A percentile compares a stretch with the other conserved stretches of the same genome.
Evolutionary conservation across 2,113 vertebrate genomes (phyloP).

Genomic region (Cheirogaleus medius): DNA sequence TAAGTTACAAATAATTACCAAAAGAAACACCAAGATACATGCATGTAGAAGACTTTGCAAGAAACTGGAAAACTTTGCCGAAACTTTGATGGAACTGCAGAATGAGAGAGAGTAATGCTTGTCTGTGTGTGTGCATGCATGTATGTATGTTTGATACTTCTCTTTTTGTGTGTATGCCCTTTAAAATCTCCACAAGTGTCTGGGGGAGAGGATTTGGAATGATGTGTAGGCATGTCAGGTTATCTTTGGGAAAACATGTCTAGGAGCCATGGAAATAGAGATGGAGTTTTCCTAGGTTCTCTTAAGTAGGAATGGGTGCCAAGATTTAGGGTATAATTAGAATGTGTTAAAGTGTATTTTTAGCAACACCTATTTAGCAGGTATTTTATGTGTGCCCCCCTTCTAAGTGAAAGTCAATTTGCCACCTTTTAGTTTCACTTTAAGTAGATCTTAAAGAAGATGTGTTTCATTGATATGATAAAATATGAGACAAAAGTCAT

Average conservation of each 20-base stretch:
- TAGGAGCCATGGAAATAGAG: not conserved
- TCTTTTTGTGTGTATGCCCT: not conserved
- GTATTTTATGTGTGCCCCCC: not conserved
- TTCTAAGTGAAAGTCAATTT: not conserved
- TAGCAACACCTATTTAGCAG: constrained; percentile 1
- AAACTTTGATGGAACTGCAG: not conserved
- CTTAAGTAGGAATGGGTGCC: constrained; percentile 46
- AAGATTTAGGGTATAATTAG: constrained; percentile 43
- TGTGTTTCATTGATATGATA: not conserved
- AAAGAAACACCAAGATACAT: not conserved
- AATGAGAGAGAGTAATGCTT: not conserved
- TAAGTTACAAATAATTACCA: not conserved
- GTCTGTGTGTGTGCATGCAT: not conserved
- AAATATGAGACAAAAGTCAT: not conserved
- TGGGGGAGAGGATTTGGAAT: not conserved
- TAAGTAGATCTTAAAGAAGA: not conserved
- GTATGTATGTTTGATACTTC: not conserved
- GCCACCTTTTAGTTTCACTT: not conserved
- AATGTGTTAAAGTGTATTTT: constrained; percentile 54
- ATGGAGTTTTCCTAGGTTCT: constrained; percentile 45
- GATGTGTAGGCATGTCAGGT: not conserved
- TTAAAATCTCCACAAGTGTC: not conserved
- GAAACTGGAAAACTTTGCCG: not conserved
- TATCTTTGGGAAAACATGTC: constrained; percentile 14
- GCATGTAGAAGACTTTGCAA: not conserved